Evolutionary conservation across 2,888 invertebrate species (phyloP).

Genomic region (Julus scandinavius): DNA sequence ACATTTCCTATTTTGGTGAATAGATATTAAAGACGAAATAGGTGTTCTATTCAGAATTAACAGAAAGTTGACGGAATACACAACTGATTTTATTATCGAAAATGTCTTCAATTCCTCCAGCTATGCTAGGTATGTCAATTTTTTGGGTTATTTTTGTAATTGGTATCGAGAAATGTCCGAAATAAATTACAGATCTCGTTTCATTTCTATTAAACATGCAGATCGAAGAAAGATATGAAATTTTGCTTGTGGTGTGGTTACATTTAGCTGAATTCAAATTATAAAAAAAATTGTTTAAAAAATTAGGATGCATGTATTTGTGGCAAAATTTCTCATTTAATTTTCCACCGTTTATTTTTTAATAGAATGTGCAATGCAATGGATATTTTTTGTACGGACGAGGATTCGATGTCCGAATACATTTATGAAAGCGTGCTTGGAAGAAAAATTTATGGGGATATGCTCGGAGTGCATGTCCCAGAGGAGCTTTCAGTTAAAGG

Average conservation of each 20-base stretch:
- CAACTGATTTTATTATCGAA: slow-evolving; percentile 96
- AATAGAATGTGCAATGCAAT: slow-evolving; percentile 92
- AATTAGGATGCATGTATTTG: not conserved
- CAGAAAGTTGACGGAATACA: slow-evolving; percentile 92
- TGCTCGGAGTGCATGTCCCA: slow-evolving; percentile 90
- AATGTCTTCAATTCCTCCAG: slow-evolving; percentile 99
- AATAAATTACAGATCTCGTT: too few relatives aligned
- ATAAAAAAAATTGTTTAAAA: too few relatives aligned
- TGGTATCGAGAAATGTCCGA: not conserved
- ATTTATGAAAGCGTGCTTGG: slow-evolving; percentile 97
- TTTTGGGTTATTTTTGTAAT: not conserved
- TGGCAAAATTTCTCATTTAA: not conserved
- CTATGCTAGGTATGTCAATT: slow-evolving; percentile 80
- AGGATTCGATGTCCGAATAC: slow-evolving; percentile 94
- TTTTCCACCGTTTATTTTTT: slow-evolving; percentile 47
- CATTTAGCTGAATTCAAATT: too few relatives aligned
- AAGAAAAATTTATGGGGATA: slow-evolving; percentile 91
- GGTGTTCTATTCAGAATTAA: slow-evolving; percentile 95
- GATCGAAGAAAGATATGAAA: too few relatives aligned
- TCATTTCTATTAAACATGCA: too few relatives aligned
- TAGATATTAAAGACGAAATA: slow-evolving; percentile 95
- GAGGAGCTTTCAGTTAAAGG: slow-evolving; percentile 98
- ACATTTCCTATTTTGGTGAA: not conserved
- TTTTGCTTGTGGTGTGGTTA: too few relatives aligned
- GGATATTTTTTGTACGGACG: slow-evolving; percentile 77